These are phyloP conservation scores for Centropyge bicolor DNA, from an alignment of 2,797 vertebrate genomes.

Conservation along the genomic window DNA sequence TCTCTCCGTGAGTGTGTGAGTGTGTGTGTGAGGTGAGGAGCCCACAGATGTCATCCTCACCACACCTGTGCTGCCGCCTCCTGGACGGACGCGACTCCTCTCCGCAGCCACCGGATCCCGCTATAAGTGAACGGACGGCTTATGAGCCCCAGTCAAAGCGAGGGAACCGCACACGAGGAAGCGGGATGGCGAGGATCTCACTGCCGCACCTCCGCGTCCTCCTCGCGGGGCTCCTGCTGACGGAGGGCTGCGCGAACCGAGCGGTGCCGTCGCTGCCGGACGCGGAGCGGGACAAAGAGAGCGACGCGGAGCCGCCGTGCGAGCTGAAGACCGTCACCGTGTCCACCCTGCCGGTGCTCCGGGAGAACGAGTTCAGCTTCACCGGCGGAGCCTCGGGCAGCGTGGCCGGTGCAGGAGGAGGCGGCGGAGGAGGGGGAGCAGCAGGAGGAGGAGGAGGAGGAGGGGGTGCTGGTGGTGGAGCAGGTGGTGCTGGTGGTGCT, in stretches of 20 bases:
- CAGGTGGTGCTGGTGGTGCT: slow-evolving; percentile 69
- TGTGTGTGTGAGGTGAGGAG: slow-evolving; percentile 28
- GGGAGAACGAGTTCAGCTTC: slow-evolving; percentile 96
- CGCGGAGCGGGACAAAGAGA: slow-evolving; percentile 76
- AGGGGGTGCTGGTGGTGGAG: slow-evolving; percentile 32
- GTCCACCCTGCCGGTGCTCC: slow-evolving; percentile 95
- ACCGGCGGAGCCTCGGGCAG: slow-evolving; percentile 89
- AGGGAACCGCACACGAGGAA: slow-evolving; percentile 75
- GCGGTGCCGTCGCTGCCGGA: slow-evolving; percentile 66
- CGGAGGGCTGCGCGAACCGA: slow-evolving; percentile 62
- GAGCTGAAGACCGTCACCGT: slow-evolving; percentile 95
- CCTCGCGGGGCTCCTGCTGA: slow-evolving; percentile 69
- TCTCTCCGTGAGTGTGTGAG: no score
- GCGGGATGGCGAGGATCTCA: slow-evolving; percentile 81
- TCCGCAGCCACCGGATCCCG: slow-evolving; percentile 67
- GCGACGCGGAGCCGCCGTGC: slow-evolving; percentile 87
- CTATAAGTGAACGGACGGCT: slow-evolving; percentile 85
- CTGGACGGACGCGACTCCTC: slow-evolving; percentile 84
- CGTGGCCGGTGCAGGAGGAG: slow-evolving; percentile 74
- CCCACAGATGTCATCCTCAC: slow-evolving; percentile 57
- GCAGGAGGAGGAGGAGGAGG: slow-evolving; percentile 44
- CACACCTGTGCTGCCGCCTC: slow-evolving; percentile 89
- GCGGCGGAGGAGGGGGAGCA: slow-evolving; percentile 44
- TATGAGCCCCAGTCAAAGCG: slow-evolving; percentile 80
- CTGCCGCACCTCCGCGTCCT: slow-evolving; percentile 77